Evolutionary conservation across 1,140 invertebrate genomes (phyloP), one percentile per base, ranked within the genome.

Genomic region (Spodoptera frugiperda): DNA sequence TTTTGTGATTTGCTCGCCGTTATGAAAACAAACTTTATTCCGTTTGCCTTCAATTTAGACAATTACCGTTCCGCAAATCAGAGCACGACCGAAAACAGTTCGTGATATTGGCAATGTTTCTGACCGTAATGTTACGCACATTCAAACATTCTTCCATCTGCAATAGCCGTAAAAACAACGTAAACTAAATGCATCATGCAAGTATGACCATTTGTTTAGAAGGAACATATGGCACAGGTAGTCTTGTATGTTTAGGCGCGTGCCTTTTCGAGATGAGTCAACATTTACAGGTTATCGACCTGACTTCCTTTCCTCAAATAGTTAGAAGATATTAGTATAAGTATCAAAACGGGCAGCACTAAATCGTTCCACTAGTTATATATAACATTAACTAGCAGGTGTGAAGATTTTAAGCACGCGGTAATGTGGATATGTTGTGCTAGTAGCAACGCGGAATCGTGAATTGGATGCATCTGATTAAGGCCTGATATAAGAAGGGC

Each of bases 281-380:
- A 91, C 89, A 91, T 91, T 90, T 85, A 83, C 81, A 85, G 88
- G 90, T 90, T 82, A 79, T 83, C 77, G 90, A 88, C 85, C 87
- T 76, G 55, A 82, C 77, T 80, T 82, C 78, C 73, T 80, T 79
- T 67, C 65, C 74, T 77, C 48, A 53, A 63, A 55, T 70, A 63
- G 63, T 75, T 78, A 83, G n/a, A n/a, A 65, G 74, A 78, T 81
- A 78, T 76, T 67, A 78, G 76, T 54, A 33, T 48, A 33, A 25
- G 63, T 49, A 67, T 12, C 15, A 51, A n/a, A n/a, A 25, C 12
- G 39, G 9, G 15, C 12, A 48, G 21, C 68, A 33, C 44, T 61
- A 49, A 25, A 33, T 68, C 9, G 44, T 54, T 19, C 44, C 25
- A 44, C 17, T 14, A 53, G 49, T 33, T 54, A 15, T 48, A 51